These are phyloP conservation scores for Hyposoter dolosus DNA, from an alignment of 2,888 invertebrate genomes.

Conservation along the genomic window DNA sequence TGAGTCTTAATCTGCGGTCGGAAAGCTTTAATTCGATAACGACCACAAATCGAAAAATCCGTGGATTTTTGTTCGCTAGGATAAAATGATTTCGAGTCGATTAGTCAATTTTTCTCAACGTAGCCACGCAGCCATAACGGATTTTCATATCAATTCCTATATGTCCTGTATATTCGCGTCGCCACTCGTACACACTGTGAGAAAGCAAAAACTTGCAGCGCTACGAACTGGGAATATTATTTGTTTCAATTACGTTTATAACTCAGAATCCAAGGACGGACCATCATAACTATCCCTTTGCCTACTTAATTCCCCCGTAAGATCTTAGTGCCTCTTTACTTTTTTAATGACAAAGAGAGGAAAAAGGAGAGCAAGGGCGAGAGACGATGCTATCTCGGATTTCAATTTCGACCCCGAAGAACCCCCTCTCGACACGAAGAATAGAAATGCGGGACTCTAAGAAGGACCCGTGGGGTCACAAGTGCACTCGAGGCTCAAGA, in stretches of 20 bases:
- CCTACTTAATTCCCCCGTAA: slow-evolving; percentile 67
- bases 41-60: not conserved
- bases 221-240: not conserved
- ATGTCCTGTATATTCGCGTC: not conserved
- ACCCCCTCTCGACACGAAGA: slow-evolving; percentile 73
- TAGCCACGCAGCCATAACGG: not conserved
- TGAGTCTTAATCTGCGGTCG: not conserved
- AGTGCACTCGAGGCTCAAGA: slow-evolving; percentile 81
- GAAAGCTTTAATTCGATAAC: not conserved
- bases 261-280: slow-evolving; percentile 24
- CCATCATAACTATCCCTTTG: slow-evolving; percentile 47
- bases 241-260: slow-evolving; percentile 34
- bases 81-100: not conserved
- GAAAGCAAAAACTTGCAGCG: not conserved
- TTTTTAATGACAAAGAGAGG: slow-evolving; percentile 57
- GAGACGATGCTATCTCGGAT: slow-evolving; percentile 77
- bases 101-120: not conserved
- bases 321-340: slow-evolving; percentile 50
- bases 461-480: slow-evolving; percentile 77
- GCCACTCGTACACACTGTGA: not conserved
- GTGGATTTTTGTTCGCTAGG: not conserved
- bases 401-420: slow-evolving; percentile 79
- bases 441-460: slow-evolving; percentile 80
- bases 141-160: not conserved
- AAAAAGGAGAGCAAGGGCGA: slow-evolving; percentile 34